Conservation (phyloP, 2,797 vertebrate genomes). For the Lophius americanus region DNA sequence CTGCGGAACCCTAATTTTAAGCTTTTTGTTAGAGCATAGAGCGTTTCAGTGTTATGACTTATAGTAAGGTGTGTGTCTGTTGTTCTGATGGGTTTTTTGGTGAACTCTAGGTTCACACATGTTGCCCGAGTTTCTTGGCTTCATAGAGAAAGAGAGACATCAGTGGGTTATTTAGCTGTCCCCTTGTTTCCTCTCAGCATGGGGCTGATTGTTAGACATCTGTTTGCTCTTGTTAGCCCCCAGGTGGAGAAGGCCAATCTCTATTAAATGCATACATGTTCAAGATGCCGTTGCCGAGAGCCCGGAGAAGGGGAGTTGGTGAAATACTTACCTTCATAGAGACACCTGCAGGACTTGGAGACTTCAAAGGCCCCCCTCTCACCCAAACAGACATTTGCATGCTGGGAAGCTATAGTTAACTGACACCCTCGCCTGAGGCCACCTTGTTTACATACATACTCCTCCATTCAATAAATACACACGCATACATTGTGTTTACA, state of each 20-base stretch:
- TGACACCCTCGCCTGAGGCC: slow-evolving; percentile 74
- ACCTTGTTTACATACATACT: slow-evolving; percentile 40
- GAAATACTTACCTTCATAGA: slow-evolving; percentile 75
- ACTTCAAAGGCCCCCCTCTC: slow-evolving; percentile 78
- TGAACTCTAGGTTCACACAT: slow-evolving; percentile 73
- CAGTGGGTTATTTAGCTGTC: slow-evolving; percentile 71
- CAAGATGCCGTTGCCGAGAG: slow-evolving; percentile 73
- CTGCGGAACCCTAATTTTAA: no score
- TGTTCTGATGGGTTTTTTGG: slow-evolving; percentile 47
- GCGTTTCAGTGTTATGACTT: slow-evolving; percentile 38
- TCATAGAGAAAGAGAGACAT: slow-evolving; percentile 71
- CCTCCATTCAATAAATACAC: slow-evolving; percentile 29
- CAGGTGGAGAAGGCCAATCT: slow-evolving; percentile 60
- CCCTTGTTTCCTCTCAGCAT: slow-evolving; percentile 70
- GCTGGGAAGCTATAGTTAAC: slow-evolving; percentile 71
- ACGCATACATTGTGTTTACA: slow-evolving; percentile 32
- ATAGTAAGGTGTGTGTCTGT: slow-evolving; percentile 22
- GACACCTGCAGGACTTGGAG: slow-evolving; percentile 78
- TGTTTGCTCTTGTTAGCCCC: slow-evolving; percentile 83
- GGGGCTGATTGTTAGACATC: slow-evolving; percentile 83
- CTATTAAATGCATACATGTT: slow-evolving; percentile 76
- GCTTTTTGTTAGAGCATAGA: slow-evolving; percentile 24
- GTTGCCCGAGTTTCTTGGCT: slow-evolving; percentile 65
- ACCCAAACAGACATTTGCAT: slow-evolving; percentile 71
- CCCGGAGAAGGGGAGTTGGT: slow-evolving; percentile 58